These are phyloP conservation scores for Stylophora pistillata DNA, from an alignment of 64 coral and sea anemone genomes.

Conservation along the genomic window DNA sequence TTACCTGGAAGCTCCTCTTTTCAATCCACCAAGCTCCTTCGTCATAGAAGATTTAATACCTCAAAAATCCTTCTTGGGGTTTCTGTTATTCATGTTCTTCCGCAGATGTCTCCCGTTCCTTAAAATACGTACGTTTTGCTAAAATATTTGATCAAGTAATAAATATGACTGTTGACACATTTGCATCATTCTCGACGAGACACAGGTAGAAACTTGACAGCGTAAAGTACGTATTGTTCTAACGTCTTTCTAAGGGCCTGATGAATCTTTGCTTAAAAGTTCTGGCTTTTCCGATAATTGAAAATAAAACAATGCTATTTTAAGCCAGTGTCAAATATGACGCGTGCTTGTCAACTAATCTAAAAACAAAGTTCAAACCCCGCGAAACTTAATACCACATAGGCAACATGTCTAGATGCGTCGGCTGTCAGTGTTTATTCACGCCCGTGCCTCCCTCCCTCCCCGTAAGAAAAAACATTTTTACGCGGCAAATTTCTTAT, in stretches of 20 bases:
- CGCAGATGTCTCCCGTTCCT: constrained; percentile 13
- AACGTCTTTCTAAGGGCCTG: background rate
- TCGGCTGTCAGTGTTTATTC: background rate
- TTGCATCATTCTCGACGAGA: background rate
- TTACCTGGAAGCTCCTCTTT: background rate
- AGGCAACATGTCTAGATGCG: background rate
- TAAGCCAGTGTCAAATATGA: background rate
- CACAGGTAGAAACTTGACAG: constrained; percentile 30
- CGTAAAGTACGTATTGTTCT: background rate
- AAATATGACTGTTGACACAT: constrained; percentile 53
- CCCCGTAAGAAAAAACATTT: too few relatives aligned
- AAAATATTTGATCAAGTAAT: constrained; percentile 38
- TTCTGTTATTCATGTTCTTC: background rate
- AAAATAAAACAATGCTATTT: background rate
- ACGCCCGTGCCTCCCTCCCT: too few relatives aligned
- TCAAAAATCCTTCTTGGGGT: background rate
- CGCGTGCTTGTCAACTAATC: background rate
- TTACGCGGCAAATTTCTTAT: too few relatives aligned
- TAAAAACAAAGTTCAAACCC: background rate
- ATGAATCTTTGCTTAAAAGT: background rate
- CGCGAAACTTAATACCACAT: background rate
- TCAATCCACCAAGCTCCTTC: background rate
- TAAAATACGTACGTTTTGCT: background rate
- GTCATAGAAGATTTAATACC: background rate
- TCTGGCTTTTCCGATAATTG: too few relatives aligned